These are phyloP conservation scores for Ploceus nigricollis DNA, from an alignment of 2,113 vertebrate genomes.

Conservation along the genomic window DNA sequence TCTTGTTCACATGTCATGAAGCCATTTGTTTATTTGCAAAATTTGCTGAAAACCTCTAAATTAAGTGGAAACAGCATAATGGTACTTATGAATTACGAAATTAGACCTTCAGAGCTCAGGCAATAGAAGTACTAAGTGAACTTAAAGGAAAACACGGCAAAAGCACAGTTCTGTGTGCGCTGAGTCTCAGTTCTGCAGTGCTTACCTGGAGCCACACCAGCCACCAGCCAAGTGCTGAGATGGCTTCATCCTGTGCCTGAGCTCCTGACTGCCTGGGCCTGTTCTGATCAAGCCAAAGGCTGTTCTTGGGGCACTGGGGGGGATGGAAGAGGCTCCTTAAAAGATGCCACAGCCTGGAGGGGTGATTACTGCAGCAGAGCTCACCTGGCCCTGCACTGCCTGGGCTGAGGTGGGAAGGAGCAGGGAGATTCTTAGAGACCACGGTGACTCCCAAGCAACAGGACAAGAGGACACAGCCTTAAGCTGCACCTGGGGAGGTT, in stretches of 20 bases:
- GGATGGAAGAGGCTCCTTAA: neutral
- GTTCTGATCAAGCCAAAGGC: neutral
- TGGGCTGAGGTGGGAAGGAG: neutral
- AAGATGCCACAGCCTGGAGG: neutral
- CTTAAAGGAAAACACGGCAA: neutral
- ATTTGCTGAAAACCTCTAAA: neutral
- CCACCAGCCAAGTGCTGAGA: accelerated
- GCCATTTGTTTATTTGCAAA: neutral
- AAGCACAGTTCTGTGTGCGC: neutral
- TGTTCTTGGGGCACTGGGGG: neutral
- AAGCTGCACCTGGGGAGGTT: neutral
- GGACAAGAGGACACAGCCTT: neutral
- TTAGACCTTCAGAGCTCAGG: neutral
- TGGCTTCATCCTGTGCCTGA: neutral
- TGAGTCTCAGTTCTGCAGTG: neutral
- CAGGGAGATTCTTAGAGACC: neutral
- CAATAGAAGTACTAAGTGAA: neutral
- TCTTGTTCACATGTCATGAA: neutral
- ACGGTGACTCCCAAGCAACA: neutral
- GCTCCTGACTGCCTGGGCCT: neutral
- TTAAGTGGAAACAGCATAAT: neutral
- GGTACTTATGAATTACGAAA: neutral
- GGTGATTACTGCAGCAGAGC: neutral
- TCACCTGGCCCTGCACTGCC: neutral
- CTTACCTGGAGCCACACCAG: neutral